These are phyloP conservation scores for Harpalus rufipes DNA, from an alignment of 2,888 invertebrate genomes.

Conservation along the genomic window DNA sequence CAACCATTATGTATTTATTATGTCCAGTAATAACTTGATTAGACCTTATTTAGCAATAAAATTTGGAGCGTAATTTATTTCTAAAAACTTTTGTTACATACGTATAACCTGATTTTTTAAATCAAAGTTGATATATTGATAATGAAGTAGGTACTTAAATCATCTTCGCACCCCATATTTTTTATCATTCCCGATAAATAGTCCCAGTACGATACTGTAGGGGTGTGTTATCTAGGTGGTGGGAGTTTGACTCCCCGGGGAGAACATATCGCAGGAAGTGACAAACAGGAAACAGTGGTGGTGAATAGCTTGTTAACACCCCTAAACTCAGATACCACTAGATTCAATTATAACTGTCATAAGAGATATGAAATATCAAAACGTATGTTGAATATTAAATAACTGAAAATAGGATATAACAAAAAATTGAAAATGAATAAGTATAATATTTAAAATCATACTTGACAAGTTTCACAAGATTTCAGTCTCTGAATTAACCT, in stretches of 20 bases:
- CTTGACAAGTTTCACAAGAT: no score
- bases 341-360: conserved; percentile 51
- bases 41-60: no score
- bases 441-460: no score
- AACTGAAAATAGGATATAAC: no score
- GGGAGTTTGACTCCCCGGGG: conserved; percentile 11
- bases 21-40: no score
- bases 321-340: conserved; percentile 64
- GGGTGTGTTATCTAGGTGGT: conserved; percentile 5
- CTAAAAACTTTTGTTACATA: no score
- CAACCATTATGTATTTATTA: no score
- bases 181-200: neutral
- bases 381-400: neutral
- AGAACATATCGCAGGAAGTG: conserved; percentile 50
- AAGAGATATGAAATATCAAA: neutral
- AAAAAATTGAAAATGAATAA: no score
- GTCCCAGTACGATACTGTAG: neutral
- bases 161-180: neutral
- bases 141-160: no score
- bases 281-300: conserved; percentile 11
- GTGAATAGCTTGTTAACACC: conserved; percentile 72
- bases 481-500: no score
- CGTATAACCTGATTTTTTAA: no score
- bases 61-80: no score
- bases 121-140: neutral